Percentiles rank a stretch among this genome's conserved stretches.
Evolutionary conservation across 2,113 vertebrate species (phyloP).

Genomic region (Calonectris borealis): DNA sequence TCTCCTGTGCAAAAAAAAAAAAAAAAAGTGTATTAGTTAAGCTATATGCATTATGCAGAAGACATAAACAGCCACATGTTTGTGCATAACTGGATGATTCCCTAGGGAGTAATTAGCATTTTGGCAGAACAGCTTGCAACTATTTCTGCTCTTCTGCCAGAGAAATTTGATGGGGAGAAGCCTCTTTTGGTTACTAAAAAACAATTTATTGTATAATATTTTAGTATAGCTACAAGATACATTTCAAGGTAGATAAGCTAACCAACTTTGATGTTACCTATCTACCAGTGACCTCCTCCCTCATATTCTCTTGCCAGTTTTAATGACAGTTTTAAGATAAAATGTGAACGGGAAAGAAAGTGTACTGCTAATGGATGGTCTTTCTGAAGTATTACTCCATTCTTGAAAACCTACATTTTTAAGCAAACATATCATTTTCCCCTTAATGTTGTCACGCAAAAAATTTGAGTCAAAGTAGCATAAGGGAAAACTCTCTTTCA

Average conservation of each 20-base stretch:
- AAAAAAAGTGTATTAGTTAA: neutral
- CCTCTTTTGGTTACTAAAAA: conserved; percentile 37
- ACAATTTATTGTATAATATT: neutral
- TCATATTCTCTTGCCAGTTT: neutral
- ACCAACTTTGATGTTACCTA: neutral
- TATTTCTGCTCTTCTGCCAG: conserved; percentile 37
- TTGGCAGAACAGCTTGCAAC: conserved; percentile 34
- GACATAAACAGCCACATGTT: conserved; percentile 26
- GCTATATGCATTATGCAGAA: neutral
- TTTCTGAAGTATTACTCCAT: neutral
- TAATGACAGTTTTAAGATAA: neutral
- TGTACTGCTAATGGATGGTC: neutral
- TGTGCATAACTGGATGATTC: conserved; percentile 5
- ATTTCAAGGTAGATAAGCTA: conserved; percentile 1
- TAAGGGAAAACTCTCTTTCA: neutral
- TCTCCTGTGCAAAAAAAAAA: neutral
- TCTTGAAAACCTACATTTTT: neutral
- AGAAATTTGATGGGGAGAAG: conserved; percentile 48
- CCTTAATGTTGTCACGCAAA: fast-evolving
- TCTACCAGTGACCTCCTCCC: neutral
- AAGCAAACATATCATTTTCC: neutral
- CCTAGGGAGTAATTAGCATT: conserved; percentile 52
- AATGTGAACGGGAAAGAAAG: neutral
- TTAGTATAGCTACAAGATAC: conserved; percentile 8
- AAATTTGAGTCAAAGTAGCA: neutral